Evolutionary conservation across 2,888 invertebrate species (phyloP), one percentile per base, ranked within the genome.

Genomic region (Cosmia trapezina): DNA sequence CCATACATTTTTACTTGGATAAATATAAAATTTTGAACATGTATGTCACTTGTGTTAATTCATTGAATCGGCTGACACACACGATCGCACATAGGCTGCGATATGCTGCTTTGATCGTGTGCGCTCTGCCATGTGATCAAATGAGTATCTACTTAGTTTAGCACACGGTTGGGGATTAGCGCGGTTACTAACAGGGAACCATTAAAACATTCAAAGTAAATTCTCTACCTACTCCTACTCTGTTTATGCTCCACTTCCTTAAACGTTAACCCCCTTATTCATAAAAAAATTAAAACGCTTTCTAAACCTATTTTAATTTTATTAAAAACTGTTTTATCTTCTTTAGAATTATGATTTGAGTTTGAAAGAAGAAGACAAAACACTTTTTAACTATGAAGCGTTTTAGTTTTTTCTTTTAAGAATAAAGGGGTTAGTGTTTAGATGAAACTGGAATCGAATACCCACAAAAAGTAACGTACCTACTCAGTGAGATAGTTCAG

Each of bases 91-190:
- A 88, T 86, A 88, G 91, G 88, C 90, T 87, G 85, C 84, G 88
- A 83, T 83, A 89, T 88, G 82, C 84, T 85, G 90, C 95, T 96
- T 96, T 96, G 95, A 96, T 95, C 95, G 87, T 93, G 94, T 91
- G 91, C 94, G 87, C 88, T 93, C 92, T 94, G 91, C 90, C 94
- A 93, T 95, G 89, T 93, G 92, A 94, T 95, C 92, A 92, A 92
- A 94, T 93, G 89, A 94, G 90, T 89, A 87, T 89, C 88, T 89
- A 90, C 91, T 89, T 89, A 89, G 88, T 85, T 87, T 85, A 88
- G 87, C 89, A 85, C 86, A 84, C 88, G 83, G 83, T 75, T 83
- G 84, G 84, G 88, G 89, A 87, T 87, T 87, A 87, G 85, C 84
- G 85, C 76, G 83, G 86, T 81, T 88, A 84, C 88, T 88, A 88